Conservation (phyloP, 2,888 invertebrate species). For the Coelinius sp. region DNA sequence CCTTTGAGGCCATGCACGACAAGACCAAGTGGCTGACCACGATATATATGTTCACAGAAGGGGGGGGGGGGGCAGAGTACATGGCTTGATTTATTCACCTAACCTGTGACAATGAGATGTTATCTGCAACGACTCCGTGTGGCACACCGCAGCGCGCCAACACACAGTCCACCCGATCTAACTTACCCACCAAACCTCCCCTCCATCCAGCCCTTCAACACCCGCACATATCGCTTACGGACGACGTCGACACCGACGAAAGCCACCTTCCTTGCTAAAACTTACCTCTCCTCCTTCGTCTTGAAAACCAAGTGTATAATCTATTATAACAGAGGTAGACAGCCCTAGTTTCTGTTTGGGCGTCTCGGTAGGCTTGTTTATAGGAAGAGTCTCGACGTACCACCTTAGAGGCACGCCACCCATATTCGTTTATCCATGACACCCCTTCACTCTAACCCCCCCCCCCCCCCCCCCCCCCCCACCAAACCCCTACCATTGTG, state of each 20-base stretch:
- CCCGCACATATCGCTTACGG: slow-evolving; percentile 23
- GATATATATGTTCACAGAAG: slow-evolving; percentile 27
- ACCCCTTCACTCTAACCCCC: not conserved
- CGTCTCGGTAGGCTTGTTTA: slow-evolving; percentile 56
- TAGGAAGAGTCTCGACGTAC: slow-evolving; percentile 52
- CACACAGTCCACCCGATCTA: slow-evolving; percentile 47
- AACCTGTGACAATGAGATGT: slow-evolving; percentile 65
- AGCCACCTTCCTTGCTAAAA: slow-evolving; percentile 22
- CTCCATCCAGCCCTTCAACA: not conserved
- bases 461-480: not conserved
- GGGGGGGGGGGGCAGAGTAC: slow-evolving; percentile 43
- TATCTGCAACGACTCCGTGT: slow-evolving; percentile 58
- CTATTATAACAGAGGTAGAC: slow-evolving; percentile 51
- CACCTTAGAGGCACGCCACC: slow-evolving; percentile 55
- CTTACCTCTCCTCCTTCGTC: slow-evolving; percentile 6
- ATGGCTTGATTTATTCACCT: slow-evolving; percentile 60
- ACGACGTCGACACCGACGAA: slow-evolving; percentile 31
- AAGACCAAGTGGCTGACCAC: slow-evolving; percentile 37
- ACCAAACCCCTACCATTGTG: not conserved
- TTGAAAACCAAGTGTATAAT: slow-evolving; percentile 43
- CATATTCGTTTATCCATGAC: slow-evolving; percentile 42
- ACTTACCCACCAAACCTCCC: slow-evolving; percentile 40
- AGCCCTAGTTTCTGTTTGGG: slow-evolving; percentile 14
- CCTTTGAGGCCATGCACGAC: slow-evolving; percentile 32
- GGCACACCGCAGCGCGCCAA: slow-evolving; percentile 49